Evolutionary conservation across 2,113 vertebrate genomes (phyloP), one percentile per base, ranked within the genome.

Genomic region (Phaethon lepturus): DNA sequence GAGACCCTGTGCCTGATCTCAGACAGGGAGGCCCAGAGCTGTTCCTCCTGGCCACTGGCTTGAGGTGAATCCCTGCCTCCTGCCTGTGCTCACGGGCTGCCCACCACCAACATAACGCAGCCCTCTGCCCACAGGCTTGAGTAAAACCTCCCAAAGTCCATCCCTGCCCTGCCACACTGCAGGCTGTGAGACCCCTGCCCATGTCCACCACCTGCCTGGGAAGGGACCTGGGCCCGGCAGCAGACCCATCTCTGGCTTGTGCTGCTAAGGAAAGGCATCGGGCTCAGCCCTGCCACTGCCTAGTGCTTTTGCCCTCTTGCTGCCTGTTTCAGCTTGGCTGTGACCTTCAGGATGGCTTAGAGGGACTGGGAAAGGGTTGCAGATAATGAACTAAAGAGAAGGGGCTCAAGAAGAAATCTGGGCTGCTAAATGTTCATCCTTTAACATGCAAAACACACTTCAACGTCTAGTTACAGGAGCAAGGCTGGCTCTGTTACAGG

Each of bases 51-150:
- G 53, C 26, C 58, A 47, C 56, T 0, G 0, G 83, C 64, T 87
- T 0, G 0, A 81, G 83, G 56, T 0, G 0, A 85, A 53, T 49
- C 49, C 29, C 63, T 74, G 44, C 26, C 3, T 1, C 33, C 59
- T 88, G 17, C 53, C 40, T 1, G 1, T 66, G 66, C 47, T 87
- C 13, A 33, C 31, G 56, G 69, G 90, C 64, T 88, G 55, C 68
- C 58, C 19, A 16, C 17, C 3, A 10, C 81, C 9, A 5, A 25
- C 38, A 4, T 9, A 67, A 35, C 0, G 0, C 42, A 83, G 66
- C 62, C 52, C 35, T 88, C 62, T 83, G 56, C 31, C 26, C 14
- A 3, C 42, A 45, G 64, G 64, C 73, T 93, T 47, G 45, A 62
- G 67, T 52, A 40, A 66, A 44, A 91, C n/a, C 56, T 91, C 56